These are phyloP conservation scores for Maniola hyperantus DNA, from an alignment of 2,888 invertebrate species.

Conservation along the genomic window DNA sequence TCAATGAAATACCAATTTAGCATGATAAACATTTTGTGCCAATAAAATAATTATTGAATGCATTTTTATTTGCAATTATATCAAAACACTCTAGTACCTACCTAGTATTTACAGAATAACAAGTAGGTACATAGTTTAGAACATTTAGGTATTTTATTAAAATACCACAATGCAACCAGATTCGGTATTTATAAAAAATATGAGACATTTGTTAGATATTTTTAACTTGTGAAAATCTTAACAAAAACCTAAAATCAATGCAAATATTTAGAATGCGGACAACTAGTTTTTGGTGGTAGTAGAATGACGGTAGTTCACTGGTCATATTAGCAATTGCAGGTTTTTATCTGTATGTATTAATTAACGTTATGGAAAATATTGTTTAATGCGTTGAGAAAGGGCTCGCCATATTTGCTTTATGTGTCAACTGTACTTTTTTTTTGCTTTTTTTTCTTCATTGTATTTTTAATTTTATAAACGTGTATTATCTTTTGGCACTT, in stretches of 20 bases:
- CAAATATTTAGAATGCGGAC: background rate
- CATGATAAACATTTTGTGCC: conserved; percentile 1
- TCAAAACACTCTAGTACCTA: background rate
- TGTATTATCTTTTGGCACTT: too few relatives aligned
- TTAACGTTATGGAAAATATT: conserved; percentile 27
- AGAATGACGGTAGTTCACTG: conserved; percentile 32
- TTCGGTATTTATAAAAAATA: too few relatives aligned
- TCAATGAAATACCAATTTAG: conserved; percentile 6
- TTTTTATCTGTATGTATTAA: conserved; percentile 12
- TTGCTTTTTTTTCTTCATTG: too few relatives aligned
- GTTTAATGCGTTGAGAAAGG: too few relatives aligned
- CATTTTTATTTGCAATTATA: conserved; percentile 5
- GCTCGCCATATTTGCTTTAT: too few relatives aligned
- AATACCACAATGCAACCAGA: background rate
- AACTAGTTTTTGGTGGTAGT: background rate
- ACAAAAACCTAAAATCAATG: background rate
- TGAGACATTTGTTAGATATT: too few relatives aligned
- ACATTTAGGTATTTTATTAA: background rate
- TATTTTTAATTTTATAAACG: too few relatives aligned
- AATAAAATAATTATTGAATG: background rate
- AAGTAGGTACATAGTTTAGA: background rate
- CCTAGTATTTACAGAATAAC: background rate
- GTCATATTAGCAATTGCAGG: conserved; percentile 13
- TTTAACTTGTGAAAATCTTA: too few relatives aligned
- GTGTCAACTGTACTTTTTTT: too few relatives aligned